Conservation (phyloP, 2,797 vertebrate species). For the Chaetophractus vellerosus region DNA sequence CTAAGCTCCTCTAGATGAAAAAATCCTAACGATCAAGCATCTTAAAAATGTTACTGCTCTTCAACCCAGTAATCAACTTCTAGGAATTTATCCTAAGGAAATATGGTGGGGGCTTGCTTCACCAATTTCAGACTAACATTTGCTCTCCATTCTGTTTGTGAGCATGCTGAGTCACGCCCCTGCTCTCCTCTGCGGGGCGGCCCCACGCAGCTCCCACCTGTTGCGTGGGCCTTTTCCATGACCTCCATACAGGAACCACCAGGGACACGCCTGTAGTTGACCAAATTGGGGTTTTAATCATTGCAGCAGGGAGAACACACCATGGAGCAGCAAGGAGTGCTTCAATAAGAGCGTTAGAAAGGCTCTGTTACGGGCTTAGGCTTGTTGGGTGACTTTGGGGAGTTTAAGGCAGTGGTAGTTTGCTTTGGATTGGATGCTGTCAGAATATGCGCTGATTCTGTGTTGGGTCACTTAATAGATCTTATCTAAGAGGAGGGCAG, state of each 20-base stretch:
- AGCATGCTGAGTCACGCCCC: neutral
- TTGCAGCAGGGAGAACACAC: neutral
- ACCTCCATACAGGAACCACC: neutral
- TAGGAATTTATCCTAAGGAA: neutral
- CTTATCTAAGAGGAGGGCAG: neutral
- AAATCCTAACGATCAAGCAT: neutral
- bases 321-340: neutral
- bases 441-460: neutral
- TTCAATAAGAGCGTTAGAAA: neutral
- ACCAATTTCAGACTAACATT: neutral
- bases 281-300: neutral
- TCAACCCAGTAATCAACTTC: neutral
- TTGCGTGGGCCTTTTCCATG: neutral
- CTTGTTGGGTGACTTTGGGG: neutral
- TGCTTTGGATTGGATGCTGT: neutral
- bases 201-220: neutral
- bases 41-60: conserved; percentile 13
- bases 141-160: neutral
- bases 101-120: neutral
- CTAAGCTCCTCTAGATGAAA: neutral
- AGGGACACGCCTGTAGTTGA: neutral
- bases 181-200: neutral
- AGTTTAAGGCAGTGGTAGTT: neutral
- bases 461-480: neutral
- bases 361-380: neutral